Percentiles rank a stretch among this genome's conserved stretches.
phyloP scores from a whole-genome alignment of 2,113 vertebrate genomes.

The Heloderma charlesbogerti region DNA sequence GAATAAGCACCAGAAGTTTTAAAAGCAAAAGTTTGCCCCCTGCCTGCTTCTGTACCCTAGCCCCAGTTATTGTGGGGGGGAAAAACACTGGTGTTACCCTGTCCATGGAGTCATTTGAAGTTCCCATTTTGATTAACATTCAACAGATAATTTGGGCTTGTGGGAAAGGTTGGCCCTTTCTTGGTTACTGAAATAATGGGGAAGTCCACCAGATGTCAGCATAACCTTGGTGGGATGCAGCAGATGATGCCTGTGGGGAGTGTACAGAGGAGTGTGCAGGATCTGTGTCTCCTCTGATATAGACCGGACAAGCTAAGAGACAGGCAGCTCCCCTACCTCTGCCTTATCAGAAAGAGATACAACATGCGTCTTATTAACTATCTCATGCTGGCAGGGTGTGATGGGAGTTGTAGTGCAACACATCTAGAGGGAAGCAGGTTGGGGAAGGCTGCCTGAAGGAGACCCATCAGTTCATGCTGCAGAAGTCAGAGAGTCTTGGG shows the following conservation, averaged over 20 bases:
- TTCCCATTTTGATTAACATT: neutral
- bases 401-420: too few relatives aligned
- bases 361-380: too few relatives aligned
- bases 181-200: neutral
- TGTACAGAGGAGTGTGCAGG: too few relatives aligned
- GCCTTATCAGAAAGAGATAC: too few relatives aligned
- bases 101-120: neutral
- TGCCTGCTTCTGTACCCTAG: neutral
- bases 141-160: neutral
- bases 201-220: neutral
- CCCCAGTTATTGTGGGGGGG: neutral
- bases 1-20: neutral
- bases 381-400: too few relatives aligned
- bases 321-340: too few relatives aligned
- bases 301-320: too few relatives aligned
- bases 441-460: neutral
- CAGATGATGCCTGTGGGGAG: neutral
- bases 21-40: neutral
- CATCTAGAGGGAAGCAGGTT: too few relatives aligned
- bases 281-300: too few relatives aligned
- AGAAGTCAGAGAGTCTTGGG: neutral
- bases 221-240: neutral
- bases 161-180: neutral
- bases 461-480: neutral
- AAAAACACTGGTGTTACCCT: neutral